Conservation (phyloP, 1,140 invertebrate species). For the Venturia canescens region DNA sequence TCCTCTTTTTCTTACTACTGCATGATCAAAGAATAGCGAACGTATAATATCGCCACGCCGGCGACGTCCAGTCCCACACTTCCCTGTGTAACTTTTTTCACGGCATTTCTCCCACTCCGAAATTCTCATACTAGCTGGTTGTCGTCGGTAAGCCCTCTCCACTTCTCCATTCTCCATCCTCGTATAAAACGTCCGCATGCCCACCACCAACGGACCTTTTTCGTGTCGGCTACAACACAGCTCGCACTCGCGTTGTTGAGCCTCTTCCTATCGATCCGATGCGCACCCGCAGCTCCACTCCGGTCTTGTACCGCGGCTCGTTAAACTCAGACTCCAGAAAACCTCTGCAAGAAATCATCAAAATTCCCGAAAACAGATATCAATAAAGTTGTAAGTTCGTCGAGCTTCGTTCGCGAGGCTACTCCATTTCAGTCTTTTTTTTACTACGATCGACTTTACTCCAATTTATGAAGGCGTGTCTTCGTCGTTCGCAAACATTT, state of each 20-base stretch:
- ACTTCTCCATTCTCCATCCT: slow-evolving; percentile 6
- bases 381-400: no score
- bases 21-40: slow-evolving; percentile 28
- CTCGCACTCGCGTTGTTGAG: no score
- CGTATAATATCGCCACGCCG: slow-evolving; percentile 37
- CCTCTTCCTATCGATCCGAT: slow-evolving; percentile 63
- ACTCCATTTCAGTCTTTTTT: no score
- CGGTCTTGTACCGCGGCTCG: slow-evolving; percentile 14
- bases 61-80: slow-evolving; percentile 32
- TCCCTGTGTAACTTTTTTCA: slow-evolving; percentile 15
- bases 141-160: slow-evolving; percentile 11
- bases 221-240: background rate
- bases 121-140: background rate
- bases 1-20: background rate
- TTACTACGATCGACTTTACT: no score
- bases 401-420: no score
- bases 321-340: slow-evolving; percentile 5
- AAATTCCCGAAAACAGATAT: background rate
- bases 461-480: no score
- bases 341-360: background rate
- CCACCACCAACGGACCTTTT: background rate
- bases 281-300: slow-evolving; percentile 54
- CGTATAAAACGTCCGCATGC: slow-evolving; percentile 18
- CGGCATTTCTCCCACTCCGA: slow-evolving; percentile 22
- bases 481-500: no score